Percentiles rank a stretch among this genome's conserved stretches.
Evolutionary conservation across 2,888 invertebrate species (phyloP).

Genomic region (Cartodere bifasciata): DNA sequence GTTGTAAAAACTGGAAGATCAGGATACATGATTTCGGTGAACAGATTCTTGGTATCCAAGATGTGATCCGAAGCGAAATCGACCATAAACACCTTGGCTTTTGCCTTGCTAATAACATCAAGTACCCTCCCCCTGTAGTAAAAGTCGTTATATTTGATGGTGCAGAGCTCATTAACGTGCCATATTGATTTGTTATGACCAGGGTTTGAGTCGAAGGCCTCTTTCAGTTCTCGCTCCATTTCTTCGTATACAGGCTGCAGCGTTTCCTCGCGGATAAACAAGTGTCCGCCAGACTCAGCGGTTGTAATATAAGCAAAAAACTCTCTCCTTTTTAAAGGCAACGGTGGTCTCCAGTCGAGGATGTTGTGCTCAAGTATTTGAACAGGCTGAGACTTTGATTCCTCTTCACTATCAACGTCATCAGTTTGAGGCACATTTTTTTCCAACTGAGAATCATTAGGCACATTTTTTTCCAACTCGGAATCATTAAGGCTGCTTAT

Average conservation of each 20-base stretch:
- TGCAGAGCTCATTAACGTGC: conserved; percentile 52
- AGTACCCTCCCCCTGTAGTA: conserved; percentile 60
- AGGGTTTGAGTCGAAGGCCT: conserved; percentile 17
- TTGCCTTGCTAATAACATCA: conserved; percentile 21
- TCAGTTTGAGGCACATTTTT: conserved; percentile 6
- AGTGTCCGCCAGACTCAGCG: conserved; percentile 39
- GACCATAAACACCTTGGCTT: conserved; percentile 51
- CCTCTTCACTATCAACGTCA: conserved; percentile 10
- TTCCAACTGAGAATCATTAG: neutral
- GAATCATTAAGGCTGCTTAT: neutral
- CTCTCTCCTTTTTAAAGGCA: conserved; percentile 36
- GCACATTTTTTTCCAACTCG: neutral
- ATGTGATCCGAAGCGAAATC: conserved; percentile 75
- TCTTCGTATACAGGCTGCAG: conserved; percentile 19
- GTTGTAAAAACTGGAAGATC: conserved; percentile 55
- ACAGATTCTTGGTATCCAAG: conserved; percentile 42
- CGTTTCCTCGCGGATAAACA: conserved; percentile 34
- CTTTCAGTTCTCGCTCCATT: conserved; percentile 24
- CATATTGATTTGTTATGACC: conserved; percentile 36
- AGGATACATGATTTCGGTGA: conserved; percentile 48
- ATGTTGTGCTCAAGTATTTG: conserved; percentile 20
- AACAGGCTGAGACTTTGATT: too few relatives aligned
- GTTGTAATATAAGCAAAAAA: conserved; percentile 52
- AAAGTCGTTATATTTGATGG: conserved; percentile 52
- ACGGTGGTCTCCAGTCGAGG: conserved; percentile 48